Base-by-base conservation (phyloP, 92 coral and sea anemone species). In the Palythoa grandiflora region DNA sequence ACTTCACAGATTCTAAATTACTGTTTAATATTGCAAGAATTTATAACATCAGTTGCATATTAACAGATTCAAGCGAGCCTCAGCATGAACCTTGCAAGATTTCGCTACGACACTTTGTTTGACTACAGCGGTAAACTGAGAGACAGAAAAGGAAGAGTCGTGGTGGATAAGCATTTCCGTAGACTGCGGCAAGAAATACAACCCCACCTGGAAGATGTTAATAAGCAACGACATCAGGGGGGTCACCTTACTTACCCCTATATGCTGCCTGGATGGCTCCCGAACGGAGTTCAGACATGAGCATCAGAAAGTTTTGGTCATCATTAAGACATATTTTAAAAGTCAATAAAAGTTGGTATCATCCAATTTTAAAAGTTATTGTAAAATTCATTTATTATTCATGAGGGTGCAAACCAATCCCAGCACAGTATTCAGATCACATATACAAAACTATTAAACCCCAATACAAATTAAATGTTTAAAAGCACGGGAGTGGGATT, bases 71-170 rank as follows among this genome's bases (percentile, higher is more conserved):
- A 59, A 12, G 65, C 65, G 65, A 59, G 5, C 13, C 65, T 59
- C 5, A 59, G 16, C 17, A 59, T 59, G 65, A 59, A 2, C 65
- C 19, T 59, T 1, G 65, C 20, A 59, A 59, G 20, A 17, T 59
- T 59, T 17, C 65, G 16, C 19, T 59, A 59, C 16, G 65, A 59
- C 14, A 8, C 5, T 59, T 17, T 59, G 17, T 59, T 59, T 59
- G 65, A 59, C 65, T 59, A 59, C 65, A 59, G 65, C 65, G 65
- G 65, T 59, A 19, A 59, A 59, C 65, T 59, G 14, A 59, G 65
- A 17, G 65, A 59, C 14, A 59, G 0, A 59, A 59, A 59, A 17
- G 65, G 65, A 17, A 59, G 65, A 57, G 13, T 7, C n/a, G 65
- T 57, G 65, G 65, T 57, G 65, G 65, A 57, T 57, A 57, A 57